Base-by-base conservation (phyloP, 2,797 vertebrate genomes). In the Acanthornis magna region DNA sequence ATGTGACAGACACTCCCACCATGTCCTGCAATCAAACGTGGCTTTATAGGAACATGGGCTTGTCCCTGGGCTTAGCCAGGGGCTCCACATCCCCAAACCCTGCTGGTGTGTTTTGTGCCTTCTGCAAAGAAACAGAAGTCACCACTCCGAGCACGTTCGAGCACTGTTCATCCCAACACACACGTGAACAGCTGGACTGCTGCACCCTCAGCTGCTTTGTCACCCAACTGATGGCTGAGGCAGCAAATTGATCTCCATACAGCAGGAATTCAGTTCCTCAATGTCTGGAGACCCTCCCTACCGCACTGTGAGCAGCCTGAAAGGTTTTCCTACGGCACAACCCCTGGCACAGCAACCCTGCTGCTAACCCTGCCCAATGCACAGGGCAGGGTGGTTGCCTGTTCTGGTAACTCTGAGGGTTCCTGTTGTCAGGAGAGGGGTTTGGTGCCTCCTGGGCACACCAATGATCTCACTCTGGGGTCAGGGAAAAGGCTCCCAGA, bases 21-120 rank as follows among this genome's bases (percentile, higher is more conserved):
- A 0, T 11, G 21, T 7, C 22, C 36, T 61, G 40, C 34, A 14
- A 11, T 5, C 73, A 32, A n/a, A 45, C 8, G 2, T 0, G 8
- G 34, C 4, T 61, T 42, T 12, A 61, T 10, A 53, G 34, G 36
- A 9, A 11, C 40, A 12, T 7, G 10, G 2, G 7, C 30, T 75
- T 25, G 6, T 16, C 48, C 38, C 36, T 57, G 16, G 32, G 20
- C 17, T n/a, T 30, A 48, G 23, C 51, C 27, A 91, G 48, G 53
- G 3, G 4, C 36, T 77, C 51, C 23, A 2, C 7, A 13, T 51
- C 43, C 55, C 34, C 34, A n/a, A 81, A 57, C 10, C 32, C 70
- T 84, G 36, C 57, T 23, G 4, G 2, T 7, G 32, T 43, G 27
- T 6, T 5, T 10, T 43, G 38, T n/a, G 18, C 26, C 50, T 23